A percentile compares a stretch with the other conserved stretches of the same genome.
Evolutionary conservation across 1,140 invertebrate species (phyloP).

Genomic region (Orussus abietinus): DNA sequence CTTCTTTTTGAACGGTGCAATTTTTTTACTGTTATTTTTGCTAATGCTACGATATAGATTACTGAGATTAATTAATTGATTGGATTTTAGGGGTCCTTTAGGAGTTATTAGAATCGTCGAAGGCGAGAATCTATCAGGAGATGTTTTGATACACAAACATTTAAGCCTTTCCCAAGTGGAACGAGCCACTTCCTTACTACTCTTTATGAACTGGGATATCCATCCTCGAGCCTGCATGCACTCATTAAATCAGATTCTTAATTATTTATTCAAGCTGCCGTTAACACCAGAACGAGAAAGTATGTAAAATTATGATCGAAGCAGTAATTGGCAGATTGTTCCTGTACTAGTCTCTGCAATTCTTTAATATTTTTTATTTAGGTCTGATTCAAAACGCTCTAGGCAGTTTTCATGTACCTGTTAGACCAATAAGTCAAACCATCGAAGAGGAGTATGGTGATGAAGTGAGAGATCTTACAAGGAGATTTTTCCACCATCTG

Average conservation of each 20-base stretch:
- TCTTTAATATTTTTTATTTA: conserved; percentile 32
- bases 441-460: conserved; percentile 68
- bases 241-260: conserved; percentile 67
- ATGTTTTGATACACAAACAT: conserved; percentile 65
- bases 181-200: conserved; percentile 66
- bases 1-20: conserved; percentile 61
- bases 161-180: conserved; percentile 62
- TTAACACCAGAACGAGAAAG: conserved; percentile 63
- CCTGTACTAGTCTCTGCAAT: no score
- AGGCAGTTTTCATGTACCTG: conserved; percentile 67
- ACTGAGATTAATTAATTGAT: conserved; percentile 9
- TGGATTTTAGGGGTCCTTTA: conserved; percentile 48
- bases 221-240: conserved; percentile 65
- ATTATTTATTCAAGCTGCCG: conserved; percentile 64
- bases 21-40: conserved; percentile 31
- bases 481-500: conserved; percentile 75
- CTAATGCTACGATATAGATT: conserved; percentile 25
- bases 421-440: conserved; percentile 62
- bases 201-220: conserved; percentile 69
- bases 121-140: conserved; percentile 50
- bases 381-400: conserved; percentile 67
- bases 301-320: conserved; percentile 36
- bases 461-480: conserved; percentile 68
- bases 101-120: conserved; percentile 50
- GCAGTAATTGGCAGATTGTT: no score